These are phyloP conservation scores for Hirudinaria manillensis DNA, from an alignment of 2,888 invertebrate species.

Conservation along the genomic window DNA sequence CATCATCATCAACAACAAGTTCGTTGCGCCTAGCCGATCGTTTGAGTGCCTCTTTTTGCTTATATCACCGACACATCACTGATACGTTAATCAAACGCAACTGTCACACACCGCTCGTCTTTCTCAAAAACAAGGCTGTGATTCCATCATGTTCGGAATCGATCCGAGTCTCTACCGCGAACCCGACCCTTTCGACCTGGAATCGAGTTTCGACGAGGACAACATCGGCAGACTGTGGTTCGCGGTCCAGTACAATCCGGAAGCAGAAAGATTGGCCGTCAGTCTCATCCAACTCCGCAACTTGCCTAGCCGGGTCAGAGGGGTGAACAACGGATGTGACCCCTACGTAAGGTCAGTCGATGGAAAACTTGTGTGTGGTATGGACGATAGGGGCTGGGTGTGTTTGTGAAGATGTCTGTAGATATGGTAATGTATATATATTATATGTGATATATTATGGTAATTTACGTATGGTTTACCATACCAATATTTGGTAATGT, in stretches of 20 bases:
- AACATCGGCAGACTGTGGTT: slow-evolving; percentile 70
- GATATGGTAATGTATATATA: background rate
- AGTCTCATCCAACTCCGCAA: slow-evolving; percentile 70
- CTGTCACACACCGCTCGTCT: no score
- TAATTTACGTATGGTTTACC: no score
- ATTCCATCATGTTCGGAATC: slow-evolving; percentile 47
- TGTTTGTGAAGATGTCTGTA: no score
- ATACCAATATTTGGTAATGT: no score
- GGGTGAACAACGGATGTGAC: slow-evolving; percentile 67
- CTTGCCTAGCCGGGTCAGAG: slow-evolving; percentile 66
- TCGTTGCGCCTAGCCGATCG: no score
- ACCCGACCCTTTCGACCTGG: slow-evolving; percentile 32
- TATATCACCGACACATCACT: no score
- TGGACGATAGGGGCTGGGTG: no score
- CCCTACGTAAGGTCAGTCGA: slow-evolving; percentile 68
- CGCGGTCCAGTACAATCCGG: slow-evolving; percentile 69
- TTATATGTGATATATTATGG: no score
- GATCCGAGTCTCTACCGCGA: slow-evolving; percentile 50
- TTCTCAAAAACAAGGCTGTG: no score
- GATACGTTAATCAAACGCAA: no score
- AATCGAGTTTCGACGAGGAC: slow-evolving; percentile 34
- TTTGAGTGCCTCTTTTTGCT: no score
- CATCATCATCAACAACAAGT: no score
- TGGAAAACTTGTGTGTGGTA: background rate
- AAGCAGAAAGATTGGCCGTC: slow-evolving; percentile 69